A percentile compares a stretch with the other conserved stretches of the same genome.
These are phyloP conservation scores for Melanotaenia maccullochi DNA, from an alignment of 2,797 vertebrate species.

Conservation along the genomic window DNA sequence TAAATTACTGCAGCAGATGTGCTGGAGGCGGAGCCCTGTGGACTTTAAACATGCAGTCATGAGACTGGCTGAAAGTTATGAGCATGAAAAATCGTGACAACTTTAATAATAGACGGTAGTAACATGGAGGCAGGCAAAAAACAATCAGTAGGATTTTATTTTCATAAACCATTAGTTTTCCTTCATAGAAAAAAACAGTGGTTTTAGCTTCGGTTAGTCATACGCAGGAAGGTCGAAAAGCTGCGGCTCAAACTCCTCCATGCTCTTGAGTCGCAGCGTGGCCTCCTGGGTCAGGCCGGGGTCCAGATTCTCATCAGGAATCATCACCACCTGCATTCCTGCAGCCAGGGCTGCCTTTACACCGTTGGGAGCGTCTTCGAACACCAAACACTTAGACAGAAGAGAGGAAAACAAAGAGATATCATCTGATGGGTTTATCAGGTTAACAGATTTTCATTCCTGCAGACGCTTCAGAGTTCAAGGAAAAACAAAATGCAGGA, in stretches of 20 bases:
- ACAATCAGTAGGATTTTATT: too few relatives aligned
- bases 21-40: too few relatives aligned
- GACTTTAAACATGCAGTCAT: too few relatives aligned
- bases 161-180: not conserved
- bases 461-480: too few relatives aligned
- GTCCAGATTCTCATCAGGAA: slow-evolving; percentile 89
- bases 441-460: slow-evolving; percentile 7
- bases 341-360: slow-evolving; percentile 86
- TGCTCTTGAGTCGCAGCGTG: slow-evolving; percentile 83
- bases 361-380: slow-evolving; percentile 92
- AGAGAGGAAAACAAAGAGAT: slow-evolving; percentile 21
- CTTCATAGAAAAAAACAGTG: too few relatives aligned
- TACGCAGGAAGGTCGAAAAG: slow-evolving; percentile 89
- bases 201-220: slow-evolving; percentile 73
- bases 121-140: too few relatives aligned
- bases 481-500: not conserved
- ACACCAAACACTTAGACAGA: slow-evolving; percentile 88
- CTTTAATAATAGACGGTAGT: too few relatives aligned
- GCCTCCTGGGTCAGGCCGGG: slow-evolving; percentile 81
- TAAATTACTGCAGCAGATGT: too few relatives aligned
- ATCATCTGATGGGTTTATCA: slow-evolving; percentile 49
- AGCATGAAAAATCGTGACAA: too few relatives aligned
- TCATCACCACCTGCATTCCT: slow-evolving; percentile 95
- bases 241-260: slow-evolving; percentile 89
- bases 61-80: too few relatives aligned